Base-by-base conservation (phyloP, 2,888 invertebrate genomes). In the Metopia argyrocephala region DNA sequence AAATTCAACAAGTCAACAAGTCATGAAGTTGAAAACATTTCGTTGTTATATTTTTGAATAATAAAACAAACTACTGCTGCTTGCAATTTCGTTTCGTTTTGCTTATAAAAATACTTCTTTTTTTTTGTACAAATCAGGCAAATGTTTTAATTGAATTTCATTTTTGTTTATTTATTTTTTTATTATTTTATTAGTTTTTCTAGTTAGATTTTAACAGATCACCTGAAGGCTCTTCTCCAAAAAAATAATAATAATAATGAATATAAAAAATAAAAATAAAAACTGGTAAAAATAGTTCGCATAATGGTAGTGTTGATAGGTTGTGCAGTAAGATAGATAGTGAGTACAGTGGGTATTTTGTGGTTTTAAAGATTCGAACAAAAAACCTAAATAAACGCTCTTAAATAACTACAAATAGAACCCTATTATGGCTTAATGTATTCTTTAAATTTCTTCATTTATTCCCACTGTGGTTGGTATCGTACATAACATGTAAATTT, bases 141-240 rank as follows among this genome's bases (percentile, higher is more conserved):
- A 20, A 74, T 52, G 21, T 54, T 79, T 52, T 78, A 81, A 81
- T 81, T 75, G 78, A 81, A 78, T 74, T 81, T n/a, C n/a, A n/a
- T n/a, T 76, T 69, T 38, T 45, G 27, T 76, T 65, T 20, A 27
- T 25, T 27, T 25, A 23, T 61, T 25, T 38, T 20, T 9, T 59
- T 27, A 31, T 18, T 59, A 20, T 59, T 25, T 5, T 45, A 15
- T 9, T 59, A 18, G 12, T 38, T 66, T 25, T 3, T 31, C 25
- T 25, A 31, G 21, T 31, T 46, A 27, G 27, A 57, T 54, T 18
- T 31, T 74, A 66, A 66, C 57, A 70, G 59, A 78, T 75, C 74
- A 81, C 74, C 81, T 66, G 56, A 75, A 78, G 76, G 81, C 81
- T 81, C 66, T 70, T 78, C 78, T 70, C 62, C 57, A 23, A 28